Evolutionary conservation across 2,113 vertebrate species (phyloP).

Genomic region (Natator depressus): DNA sequence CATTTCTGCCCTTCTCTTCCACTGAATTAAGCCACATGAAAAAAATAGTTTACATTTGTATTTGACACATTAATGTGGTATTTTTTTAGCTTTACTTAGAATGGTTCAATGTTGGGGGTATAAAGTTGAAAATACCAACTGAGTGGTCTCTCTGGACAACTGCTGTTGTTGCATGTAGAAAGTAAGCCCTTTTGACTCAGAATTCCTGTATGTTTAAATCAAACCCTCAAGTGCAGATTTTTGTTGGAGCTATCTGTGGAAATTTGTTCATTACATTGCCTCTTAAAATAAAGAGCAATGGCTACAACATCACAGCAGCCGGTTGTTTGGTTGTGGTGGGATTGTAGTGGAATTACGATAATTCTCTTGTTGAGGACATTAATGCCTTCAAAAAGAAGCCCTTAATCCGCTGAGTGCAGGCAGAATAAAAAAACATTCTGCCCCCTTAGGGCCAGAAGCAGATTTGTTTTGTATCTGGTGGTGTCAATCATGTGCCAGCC

Average conservation of each 20-base stretch:
- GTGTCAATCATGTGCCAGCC: rapidly evolving
- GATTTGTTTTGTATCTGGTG: not conserved
- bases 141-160: not conserved
- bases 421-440: slow-evolving; percentile 44
- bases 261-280: not conserved
- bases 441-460: not conserved
- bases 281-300: not conserved
- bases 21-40: not conserved
- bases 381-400: slow-evolving; percentile 44
- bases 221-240: rapidly evolving
- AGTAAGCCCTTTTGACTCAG: not conserved
- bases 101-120: not conserved
- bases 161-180: not conserved
- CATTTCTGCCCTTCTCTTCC: not conserved
- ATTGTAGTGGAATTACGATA: slow-evolving; percentile 63
- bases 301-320: not conserved
- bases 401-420: slow-evolving; percentile 62
- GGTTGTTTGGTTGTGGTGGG: slow-evolving; percentile 18
- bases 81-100: not conserved
- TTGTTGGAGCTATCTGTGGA: not conserved
- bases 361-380: slow-evolving; percentile 54
- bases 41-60: not conserved
- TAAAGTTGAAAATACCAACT: not conserved
- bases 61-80: not conserved
- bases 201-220: not conserved